phyloP scores from a whole-genome alignment of 2,888 invertebrate species.

The Diaprepes abbreviatus region DNA sequence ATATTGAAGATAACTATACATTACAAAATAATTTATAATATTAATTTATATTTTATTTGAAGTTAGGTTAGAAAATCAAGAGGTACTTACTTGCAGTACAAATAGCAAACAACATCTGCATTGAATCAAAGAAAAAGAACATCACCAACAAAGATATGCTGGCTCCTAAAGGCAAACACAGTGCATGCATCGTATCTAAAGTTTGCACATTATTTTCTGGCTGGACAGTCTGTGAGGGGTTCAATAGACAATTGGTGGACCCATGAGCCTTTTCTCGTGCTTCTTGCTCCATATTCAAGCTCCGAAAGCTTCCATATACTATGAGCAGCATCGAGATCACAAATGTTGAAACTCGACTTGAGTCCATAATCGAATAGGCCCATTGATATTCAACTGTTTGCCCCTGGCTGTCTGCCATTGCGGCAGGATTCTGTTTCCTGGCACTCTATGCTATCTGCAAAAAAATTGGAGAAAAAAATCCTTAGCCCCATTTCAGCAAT shows the following conservation, averaged over 20 bases:
- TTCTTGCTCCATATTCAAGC: slow-evolving; percentile 96
- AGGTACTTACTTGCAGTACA: slow-evolving; percentile 92
- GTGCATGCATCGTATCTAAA: slow-evolving; percentile 95
- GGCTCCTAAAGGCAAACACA: slow-evolving; percentile 95
- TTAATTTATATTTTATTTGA: too few species aligned
- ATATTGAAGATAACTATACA: too few species aligned
- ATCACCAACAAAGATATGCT: slow-evolving; percentile 95
- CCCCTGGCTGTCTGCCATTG: slow-evolving; percentile 59
- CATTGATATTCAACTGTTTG: slow-evolving; percentile 77
- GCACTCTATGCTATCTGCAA: slow-evolving; percentile 53
- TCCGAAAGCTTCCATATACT: slow-evolving; percentile 97
- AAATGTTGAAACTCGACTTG: slow-evolving; percentile 96
- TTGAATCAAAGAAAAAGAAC: slow-evolving; percentile 99
- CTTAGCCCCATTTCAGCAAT: slow-evolving; percentile 16
- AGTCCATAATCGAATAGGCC: slow-evolving; percentile 98
- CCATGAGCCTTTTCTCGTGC: slow-evolving; percentile 80
- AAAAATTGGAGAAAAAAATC: neutral
- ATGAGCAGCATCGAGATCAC: slow-evolving; percentile 97
- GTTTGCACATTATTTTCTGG: slow-evolving; percentile 80
- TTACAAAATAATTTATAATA: too few species aligned
- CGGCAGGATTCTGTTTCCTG: slow-evolving; percentile 23
- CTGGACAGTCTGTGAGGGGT: slow-evolving; percentile 61
- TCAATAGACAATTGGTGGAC: slow-evolving; percentile 64
- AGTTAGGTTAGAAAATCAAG: too few species aligned
- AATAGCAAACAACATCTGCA: slow-evolving; percentile 96